Evolutionary conservation across 2,113 vertebrate genomes (phyloP), one percentile per base, ranked within the genome.

Genomic region (Podiceps cristatus): DNA sequence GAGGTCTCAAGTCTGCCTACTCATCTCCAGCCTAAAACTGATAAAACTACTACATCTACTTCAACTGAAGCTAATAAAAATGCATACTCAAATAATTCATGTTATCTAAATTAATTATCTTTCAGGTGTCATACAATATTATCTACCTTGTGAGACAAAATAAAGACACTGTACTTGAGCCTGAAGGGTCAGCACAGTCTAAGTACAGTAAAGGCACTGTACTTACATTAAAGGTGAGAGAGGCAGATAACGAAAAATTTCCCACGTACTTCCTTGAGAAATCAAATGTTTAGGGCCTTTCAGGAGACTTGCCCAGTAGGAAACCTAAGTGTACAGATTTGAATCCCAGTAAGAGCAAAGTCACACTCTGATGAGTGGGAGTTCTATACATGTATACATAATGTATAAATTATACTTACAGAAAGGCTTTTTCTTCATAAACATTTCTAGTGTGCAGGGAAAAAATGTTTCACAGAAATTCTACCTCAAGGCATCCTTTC

Each of bases 101-200:
- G 44, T 62, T 91, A 93, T 94, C 63, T 78, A 95, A 97, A 97
- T 95, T 87, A 97, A 97, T 68, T 90, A 95, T 89, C 75, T 85
- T 90, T 91, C 75, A 93, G 87, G 53, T 58, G 88, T 71, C 90
- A 72, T 28, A 73, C 63, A 91, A 63, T 50, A 90, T 23, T 63
- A 37, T 81, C 58, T 95, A 63, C 5, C 33, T 69, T 15, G 3
- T n/a, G 29, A 74, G 42, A 86, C 63, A 67, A 95, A 94, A 63
- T 63, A 94, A 76, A 85, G 90, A 90, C 75, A 64, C 25, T 74
- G 23, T 89, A 78, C 44, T 68, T 47, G 31, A 77, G 53, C 93
- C 2, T 81, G 80, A 96, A 97, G 93, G 79, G 87, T 96, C 91
- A 96, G 40, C 95, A 67, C 16, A 80, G 56, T 13, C 20, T 23